These are phyloP conservation scores for Chelmon rostratus DNA, from an alignment of 2,797 vertebrate species.

Conservation along the genomic window DNA sequence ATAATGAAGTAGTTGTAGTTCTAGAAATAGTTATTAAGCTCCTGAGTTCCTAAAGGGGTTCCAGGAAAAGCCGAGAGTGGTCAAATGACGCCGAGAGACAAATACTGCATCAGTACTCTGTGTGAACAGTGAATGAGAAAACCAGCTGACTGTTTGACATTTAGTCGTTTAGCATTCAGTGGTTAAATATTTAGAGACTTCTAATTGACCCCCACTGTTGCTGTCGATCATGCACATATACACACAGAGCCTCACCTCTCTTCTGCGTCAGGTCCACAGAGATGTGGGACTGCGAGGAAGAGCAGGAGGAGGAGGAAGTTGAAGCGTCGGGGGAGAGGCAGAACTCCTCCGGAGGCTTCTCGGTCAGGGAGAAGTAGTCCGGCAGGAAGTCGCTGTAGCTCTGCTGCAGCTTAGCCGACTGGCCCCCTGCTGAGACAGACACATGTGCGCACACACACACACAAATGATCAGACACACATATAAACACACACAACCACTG, in stretches of 20 bases:
- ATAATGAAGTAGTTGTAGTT: too few relatives aligned
- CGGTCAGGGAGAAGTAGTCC: conserved; percentile 95
- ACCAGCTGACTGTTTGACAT: neutral
- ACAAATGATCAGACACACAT: conserved; percentile 27
- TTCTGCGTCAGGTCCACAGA: conserved; percentile 94
- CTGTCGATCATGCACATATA: fast-evolving
- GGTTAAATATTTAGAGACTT: conserved; percentile 14
- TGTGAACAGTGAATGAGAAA: too few relatives aligned
- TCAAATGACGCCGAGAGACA: neutral
- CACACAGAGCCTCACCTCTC: conserved; percentile 83
- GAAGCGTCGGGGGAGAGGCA: conserved; percentile 95
- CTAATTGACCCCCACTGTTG: neutral
- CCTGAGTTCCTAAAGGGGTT: neutral
- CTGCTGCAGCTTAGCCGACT: conserved; percentile 85
- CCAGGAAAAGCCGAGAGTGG: neutral
- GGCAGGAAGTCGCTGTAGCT: conserved; percentile 92
- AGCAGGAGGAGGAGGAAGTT: conserved; percentile 87
- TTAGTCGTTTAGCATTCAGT: neutral
- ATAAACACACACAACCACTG: neutral
- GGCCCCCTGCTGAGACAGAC: conserved; percentile 78
- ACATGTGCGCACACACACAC: conserved; percentile 31
- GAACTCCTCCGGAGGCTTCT: conserved; percentile 97
- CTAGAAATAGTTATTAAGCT: neutral
- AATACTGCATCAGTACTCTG: neutral
- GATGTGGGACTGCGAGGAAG: conserved; percentile 84